A percentile compares a stretch with the other conserved stretches of the same genome.
These are phyloP conservation scores for Enteromius afrohamiltoni DNA, from an alignment of 2,797 vertebrate genomes.

Conservation along the genomic window DNA sequence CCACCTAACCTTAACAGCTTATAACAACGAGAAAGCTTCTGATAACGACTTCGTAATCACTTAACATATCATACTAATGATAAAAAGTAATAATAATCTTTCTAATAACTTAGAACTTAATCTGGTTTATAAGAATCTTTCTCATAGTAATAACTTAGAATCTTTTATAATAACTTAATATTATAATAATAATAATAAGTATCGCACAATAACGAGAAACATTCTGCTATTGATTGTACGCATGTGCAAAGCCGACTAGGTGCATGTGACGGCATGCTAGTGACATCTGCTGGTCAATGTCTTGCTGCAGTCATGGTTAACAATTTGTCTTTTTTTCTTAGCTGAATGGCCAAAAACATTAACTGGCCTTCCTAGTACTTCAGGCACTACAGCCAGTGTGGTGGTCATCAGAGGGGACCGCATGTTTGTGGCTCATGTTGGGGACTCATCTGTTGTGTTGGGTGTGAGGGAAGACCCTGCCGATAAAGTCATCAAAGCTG, in stretches of 20 bases:
- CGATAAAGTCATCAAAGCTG: conserved; percentile 86
- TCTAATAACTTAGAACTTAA: background rate
- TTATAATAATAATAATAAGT: background rate
- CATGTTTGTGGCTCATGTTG: conserved; percentile 97
- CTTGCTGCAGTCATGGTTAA: background rate
- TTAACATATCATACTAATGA: background rate
- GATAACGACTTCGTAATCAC: background rate
- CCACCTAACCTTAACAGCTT: background rate
- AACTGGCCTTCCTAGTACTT: conserved; percentile 93
- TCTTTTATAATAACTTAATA: background rate
- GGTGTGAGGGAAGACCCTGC: conserved; percentile 88
- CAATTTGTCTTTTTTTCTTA: conserved; percentile 63
- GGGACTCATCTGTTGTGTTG: conserved; percentile 94
- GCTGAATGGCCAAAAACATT: conserved; percentile 98
- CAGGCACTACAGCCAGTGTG: conserved; percentile 94
- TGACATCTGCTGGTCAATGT: conserved; percentile 13
- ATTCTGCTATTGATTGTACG: background rate
- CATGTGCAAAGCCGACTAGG: background rate
- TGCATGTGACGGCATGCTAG: background rate
- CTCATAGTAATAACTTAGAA: background rate
- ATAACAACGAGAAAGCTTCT: background rate
- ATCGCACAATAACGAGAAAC: background rate
- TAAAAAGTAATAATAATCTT: background rate
- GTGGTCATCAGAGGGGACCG: conserved; percentile 91
- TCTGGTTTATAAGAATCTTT: background rate